Conservation (phyloP, 2,888 invertebrate species). For the Dyspetes luteomarginatus region DNA sequence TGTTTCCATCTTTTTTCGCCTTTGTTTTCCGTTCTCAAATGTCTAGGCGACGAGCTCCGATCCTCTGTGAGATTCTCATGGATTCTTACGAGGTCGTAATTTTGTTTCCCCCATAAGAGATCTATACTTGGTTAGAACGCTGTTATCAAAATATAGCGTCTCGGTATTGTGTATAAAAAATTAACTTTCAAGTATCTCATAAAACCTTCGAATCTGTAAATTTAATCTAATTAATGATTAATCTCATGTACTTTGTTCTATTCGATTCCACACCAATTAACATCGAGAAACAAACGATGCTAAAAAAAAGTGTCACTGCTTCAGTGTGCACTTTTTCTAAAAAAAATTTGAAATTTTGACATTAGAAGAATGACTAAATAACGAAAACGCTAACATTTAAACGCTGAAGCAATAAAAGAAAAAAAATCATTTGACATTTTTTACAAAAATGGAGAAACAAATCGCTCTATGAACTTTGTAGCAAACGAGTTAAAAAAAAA, state of each 20-base stretch:
- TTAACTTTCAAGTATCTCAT: neutral
- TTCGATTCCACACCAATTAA: too few relatives aligned
- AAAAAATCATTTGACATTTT: too few relatives aligned
- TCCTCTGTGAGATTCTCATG: neutral
- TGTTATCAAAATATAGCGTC: neutral
- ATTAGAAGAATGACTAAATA: neutral
- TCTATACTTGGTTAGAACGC: neutral
- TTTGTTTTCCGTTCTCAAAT: constrained; percentile 73
- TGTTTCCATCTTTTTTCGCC: constrained; percentile 19
- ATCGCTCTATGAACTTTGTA: neutral
- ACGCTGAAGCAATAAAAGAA: neutral
- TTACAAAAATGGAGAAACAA: neutral
- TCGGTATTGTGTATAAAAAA: too few relatives aligned
- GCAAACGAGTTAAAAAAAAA: constrained; percentile 27
- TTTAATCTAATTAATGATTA: too few relatives aligned
- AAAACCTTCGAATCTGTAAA: too few relatives aligned
- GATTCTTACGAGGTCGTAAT: neutral
- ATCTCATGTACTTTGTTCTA: too few relatives aligned
- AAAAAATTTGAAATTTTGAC: too few relatives aligned
- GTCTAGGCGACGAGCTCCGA: constrained; percentile 28
- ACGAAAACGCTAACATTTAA: too few relatives aligned
- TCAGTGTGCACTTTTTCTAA: too few relatives aligned
- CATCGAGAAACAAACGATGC: too few relatives aligned
- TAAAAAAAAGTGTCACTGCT: too few relatives aligned
- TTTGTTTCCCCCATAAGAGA: neutral